These are phyloP conservation scores for Drosophila mauritiana DNA, from an alignment of 1,140 invertebrate species.

Conservation along the genomic window DNA sequence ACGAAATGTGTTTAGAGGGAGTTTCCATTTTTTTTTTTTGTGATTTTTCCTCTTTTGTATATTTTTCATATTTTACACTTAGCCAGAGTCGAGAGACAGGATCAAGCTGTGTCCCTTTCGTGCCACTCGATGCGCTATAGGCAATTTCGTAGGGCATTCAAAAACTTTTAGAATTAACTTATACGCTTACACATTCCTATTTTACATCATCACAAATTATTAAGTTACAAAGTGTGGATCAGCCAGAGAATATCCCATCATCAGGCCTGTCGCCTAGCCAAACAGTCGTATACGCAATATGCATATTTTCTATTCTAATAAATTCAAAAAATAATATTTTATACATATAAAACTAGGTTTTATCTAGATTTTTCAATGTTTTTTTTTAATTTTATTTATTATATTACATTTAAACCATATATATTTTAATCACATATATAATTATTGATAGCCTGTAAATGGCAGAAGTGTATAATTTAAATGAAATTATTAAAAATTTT, in stretches of 20 bases:
- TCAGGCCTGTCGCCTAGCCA: not conserved
- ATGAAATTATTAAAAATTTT: too few relatives aligned
- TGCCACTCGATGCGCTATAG: conserved; percentile 20
- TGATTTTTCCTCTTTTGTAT: conserved; percentile 42
- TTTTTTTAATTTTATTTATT: too few relatives aligned
- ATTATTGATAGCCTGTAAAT: too few relatives aligned
- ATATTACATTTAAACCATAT: too few relatives aligned
- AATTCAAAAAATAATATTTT: too few relatives aligned
- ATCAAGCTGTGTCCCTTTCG: conserved; percentile 38
- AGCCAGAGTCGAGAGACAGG: conserved; percentile 37
- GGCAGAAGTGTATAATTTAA: too few relatives aligned
- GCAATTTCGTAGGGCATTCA: not conserved
- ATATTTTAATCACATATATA: too few relatives aligned
- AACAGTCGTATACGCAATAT: not conserved
- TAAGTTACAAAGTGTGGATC: too few relatives aligned
- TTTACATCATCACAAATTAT: not conserved
- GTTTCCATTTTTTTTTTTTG: conserved; percentile 10
- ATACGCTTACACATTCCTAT: not conserved
- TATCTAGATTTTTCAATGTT: too few relatives aligned
- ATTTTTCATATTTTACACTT: conserved; percentile 69
- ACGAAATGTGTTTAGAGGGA: conserved; percentile 65
- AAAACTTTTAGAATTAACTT: not conserved
- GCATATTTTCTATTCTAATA: not conserved
- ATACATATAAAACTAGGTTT: not conserved
- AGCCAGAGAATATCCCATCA: too few relatives aligned